A percentile compares a stretch with the other conserved stretches of the same genome.
phyloP scores from a whole-genome alignment of 2,888 invertebrate genomes.

The Cepaea hortensis region DNA sequence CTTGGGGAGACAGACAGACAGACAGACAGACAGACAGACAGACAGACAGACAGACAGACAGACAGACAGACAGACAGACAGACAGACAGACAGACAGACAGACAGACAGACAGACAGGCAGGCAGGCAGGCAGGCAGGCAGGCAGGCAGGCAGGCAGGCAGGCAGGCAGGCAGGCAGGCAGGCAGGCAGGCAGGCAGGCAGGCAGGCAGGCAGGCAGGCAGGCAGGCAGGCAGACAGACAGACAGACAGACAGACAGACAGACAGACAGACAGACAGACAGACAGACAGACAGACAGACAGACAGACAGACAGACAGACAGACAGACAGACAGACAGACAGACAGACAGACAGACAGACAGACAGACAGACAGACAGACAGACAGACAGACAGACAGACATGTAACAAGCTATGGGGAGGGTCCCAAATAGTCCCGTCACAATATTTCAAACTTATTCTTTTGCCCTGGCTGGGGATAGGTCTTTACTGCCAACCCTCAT shows the following conservation, averaged over 20 bases:
- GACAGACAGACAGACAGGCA: slow-evolving; percentile 8
- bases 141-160: not conserved
- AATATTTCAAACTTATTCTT: too few relatives aligned
- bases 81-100: not conserved
- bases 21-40: slow-evolving; percentile 13
- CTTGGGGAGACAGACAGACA: not conserved
- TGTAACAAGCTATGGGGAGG: not conserved
- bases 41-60: slow-evolving; percentile 13
- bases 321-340: slow-evolving; percentile 13
- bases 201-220: not conserved
- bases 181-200: not conserved
- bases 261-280: not conserved
- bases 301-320: slow-evolving; percentile 13
- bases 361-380: slow-evolving; percentile 13
- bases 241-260: slow-evolving; percentile 7
- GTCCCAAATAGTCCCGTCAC: too few relatives aligned
- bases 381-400: slow-evolving; percentile 7
- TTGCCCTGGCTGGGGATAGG: too few relatives aligned
- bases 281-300: not conserved
- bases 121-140: not conserved
- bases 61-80: slow-evolving; percentile 5
- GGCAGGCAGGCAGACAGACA: not conserved
- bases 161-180: not conserved
- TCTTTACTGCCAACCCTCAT: too few relatives aligned
- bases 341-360: not conserved